Evolutionary conservation across 2,797 vertebrate genomes (phyloP).

Genomic region (Malacoctenus gilli): DNA sequence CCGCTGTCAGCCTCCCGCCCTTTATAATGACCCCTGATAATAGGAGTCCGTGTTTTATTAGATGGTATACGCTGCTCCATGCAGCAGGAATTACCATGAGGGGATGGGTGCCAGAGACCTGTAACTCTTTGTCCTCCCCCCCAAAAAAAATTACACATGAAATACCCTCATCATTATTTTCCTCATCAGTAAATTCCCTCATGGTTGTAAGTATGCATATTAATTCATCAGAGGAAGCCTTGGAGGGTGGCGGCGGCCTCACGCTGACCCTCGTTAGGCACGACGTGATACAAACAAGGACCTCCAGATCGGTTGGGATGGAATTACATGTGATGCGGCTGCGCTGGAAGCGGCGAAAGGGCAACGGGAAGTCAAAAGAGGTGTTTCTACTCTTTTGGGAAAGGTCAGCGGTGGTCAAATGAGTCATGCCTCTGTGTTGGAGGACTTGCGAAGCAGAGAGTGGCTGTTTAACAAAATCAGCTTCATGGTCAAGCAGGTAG

Average conservation of each 20-base stretch:
- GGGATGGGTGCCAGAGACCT: too few species aligned
- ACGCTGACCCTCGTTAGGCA: constrained; percentile 46
- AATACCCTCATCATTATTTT: constrained; percentile 41
- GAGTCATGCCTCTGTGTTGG: not conserved
- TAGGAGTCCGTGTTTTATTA: constrained; percentile 21
- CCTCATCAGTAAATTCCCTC: constrained; percentile 28
- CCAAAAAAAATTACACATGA: constrained; percentile 9
- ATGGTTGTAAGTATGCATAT: constrained; percentile 25
- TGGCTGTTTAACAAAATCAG: not conserved
- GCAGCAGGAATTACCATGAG: too few species aligned
- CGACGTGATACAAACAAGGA: constrained; percentile 30
- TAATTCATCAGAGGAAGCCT: constrained; percentile 39
- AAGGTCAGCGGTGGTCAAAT: not conserved
- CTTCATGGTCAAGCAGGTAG: not conserved
- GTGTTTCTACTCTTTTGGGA: too few species aligned
- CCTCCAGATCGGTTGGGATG: not conserved
- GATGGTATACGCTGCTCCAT: too few species aligned
- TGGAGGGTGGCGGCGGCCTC: constrained; percentile 23
- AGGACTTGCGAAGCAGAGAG: not conserved
- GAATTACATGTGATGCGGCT: constrained; percentile 15
- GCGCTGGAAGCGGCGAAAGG: constrained; percentile 10
- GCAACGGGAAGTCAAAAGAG: constrained; percentile 6
- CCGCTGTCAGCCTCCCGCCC: constrained; percentile 1
- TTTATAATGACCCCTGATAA: constrained; percentile 15
- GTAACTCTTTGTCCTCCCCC: constrained; percentile 3